Base-by-base conservation (phyloP, 2,888 invertebrate species). In the Fragum fragum region DNA sequence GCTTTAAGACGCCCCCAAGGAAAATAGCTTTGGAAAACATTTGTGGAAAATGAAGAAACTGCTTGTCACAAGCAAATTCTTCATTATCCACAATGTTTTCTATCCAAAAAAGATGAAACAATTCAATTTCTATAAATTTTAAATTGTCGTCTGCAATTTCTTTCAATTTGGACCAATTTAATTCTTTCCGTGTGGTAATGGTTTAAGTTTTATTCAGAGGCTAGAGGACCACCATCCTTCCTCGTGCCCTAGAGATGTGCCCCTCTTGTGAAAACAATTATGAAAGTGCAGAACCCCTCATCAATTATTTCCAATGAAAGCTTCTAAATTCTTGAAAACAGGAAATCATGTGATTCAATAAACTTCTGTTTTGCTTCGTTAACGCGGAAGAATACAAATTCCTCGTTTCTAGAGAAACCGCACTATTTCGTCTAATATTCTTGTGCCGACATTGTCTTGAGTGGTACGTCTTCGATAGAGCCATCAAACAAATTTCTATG, bases 311-410 rank as follows among this genome's bases (percentile, higher is more conserved):
- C 69, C 55, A 63, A 76, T 74, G 76, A 83, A 79, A 71, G 77
- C 73, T 39, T 69, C 55, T 76, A 83, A 83, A 73, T 69, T 79
- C 76, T 79, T 76, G 76, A 83, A 79, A 79, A 83, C 79, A 76
- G 68, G 66, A 73, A 73, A 85, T 85, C 81, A 81, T 74, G 76
- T 85, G 85, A 85, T 79, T 85, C 85, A 85, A 81, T 85, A 79
- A 76, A 70, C 73, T 76, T 66, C 57, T 39, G 68, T 55, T 71
- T 71, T 72, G 85, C 85, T 79, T 85, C 81, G 74, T 76, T 85
- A 72, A 18, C 73, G 70, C 63, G 79, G 77, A 77, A 79, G 76
- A 85, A 85, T 85, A 76, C 71, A 57, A 73, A 76, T 76, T 79
- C 53, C 73, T 74, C 66, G 79, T 85, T 71, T 73, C 85, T 76